These are phyloP conservation scores for Spilarctia lutea DNA, from an alignment of 2,888 invertebrate species.

Conservation along the genomic window DNA sequence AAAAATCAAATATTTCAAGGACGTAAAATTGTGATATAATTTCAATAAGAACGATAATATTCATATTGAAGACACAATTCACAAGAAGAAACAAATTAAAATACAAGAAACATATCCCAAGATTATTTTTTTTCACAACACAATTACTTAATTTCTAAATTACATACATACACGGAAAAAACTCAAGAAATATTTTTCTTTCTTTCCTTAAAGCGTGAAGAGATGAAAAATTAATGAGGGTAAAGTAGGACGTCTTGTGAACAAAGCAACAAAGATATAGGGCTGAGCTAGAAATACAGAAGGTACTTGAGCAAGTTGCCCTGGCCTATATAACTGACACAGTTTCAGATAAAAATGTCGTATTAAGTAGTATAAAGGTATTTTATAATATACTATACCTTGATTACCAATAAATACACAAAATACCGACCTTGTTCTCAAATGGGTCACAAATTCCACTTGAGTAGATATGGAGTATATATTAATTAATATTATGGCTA, in stretches of 20 bases:
- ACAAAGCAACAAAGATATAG: slow-evolving; percentile 52
- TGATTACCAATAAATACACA: not conserved
- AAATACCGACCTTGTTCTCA: too few species aligned
- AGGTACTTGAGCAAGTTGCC: not conserved
- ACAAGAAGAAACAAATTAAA: not conserved
- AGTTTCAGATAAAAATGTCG: not conserved
- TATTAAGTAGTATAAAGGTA: not conserved
- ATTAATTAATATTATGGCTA: too few species aligned
- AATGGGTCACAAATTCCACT: too few species aligned
- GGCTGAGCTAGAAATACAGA: slow-evolving; percentile 43
- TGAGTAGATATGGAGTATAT: too few species aligned
- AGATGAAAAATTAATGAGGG: slow-evolving; percentile 72
- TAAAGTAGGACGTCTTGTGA: slow-evolving; percentile 65
- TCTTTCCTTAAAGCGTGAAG: slow-evolving; percentile 61
- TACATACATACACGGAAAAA: slow-evolving; percentile 28
- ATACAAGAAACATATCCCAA: not conserved
- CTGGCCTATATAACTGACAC: not conserved
- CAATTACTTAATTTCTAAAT: slow-evolving; percentile 34
- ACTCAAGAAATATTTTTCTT: slow-evolving; percentile 40
- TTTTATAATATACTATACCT: not conserved
- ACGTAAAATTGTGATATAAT: not conserved
- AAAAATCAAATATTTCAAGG: too few species aligned
- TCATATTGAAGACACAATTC: too few species aligned
- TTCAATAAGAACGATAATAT: not conserved
- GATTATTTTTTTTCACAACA: slow-evolving; percentile 9